Base-by-base conservation (phyloP, 2,888 invertebrate genomes). In the Heterodera filipjevi region DNA sequence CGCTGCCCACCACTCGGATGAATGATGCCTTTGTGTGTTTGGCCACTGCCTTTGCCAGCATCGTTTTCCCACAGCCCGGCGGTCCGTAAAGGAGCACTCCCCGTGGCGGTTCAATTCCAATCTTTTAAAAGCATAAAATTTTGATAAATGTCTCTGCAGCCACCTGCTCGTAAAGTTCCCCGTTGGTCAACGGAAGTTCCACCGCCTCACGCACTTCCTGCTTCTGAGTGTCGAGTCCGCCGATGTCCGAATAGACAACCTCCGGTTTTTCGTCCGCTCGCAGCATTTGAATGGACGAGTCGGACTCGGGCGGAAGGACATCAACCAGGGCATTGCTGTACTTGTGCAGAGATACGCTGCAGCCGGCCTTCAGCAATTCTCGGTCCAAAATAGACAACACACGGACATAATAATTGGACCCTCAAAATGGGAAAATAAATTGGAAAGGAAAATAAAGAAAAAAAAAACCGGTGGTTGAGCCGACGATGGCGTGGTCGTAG, bases 321-420 rank as follows among this genome's bases (percentile, higher is more conserved):
- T 99, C 99, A 0, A 99, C 99, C 79, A 99, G 91, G n/a, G 99
- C 98, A 92, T 99, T 99, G 88, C 97, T 97, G 91, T 99, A 98
- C 90, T 99, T 99, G 90, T 99, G 99, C 49, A 99, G 92, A 30
- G 98, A 98, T 39, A 99, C 99, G 84, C 96, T 97, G 22, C 98
- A 96, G 0, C 97, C 97, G 0, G 99, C 97, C 90, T 99, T 98
- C 84, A 99, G 90, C 80, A 99, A 91, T 90, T 99, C 99, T 22
- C 98, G 92, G 90, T 99, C 99, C 86, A 99, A 95, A 6, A 99
- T 99, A 3, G 98, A 98, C 79, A 99, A 91, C 89, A 99, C 99
- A 30, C 98, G 93, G 22, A 99, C 99, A 92, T 96, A 99, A 90
- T 99, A 99, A 91, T 99, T 99, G 0, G 98, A 99, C 46, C 99